Evolutionary conservation across 2,888 invertebrate genomes (phyloP), one percentile per base, ranked within the genome.

Genomic region (Caenorhabditis doughertyi): DNA sequence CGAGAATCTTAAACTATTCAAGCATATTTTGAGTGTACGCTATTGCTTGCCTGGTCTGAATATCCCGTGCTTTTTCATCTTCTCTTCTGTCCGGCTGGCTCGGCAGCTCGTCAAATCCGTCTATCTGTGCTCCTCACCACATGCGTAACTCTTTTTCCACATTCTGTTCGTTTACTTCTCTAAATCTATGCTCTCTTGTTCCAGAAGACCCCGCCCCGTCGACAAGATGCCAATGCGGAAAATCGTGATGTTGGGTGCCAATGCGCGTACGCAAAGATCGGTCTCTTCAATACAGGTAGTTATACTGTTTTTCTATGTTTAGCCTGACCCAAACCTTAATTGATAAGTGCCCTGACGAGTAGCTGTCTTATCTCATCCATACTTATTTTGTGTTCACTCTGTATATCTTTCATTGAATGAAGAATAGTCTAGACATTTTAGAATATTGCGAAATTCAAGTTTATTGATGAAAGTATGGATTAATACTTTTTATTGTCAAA

Each of bases 211-310:
- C 79, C 79, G 72, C 72, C 72, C 67, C 72, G 56, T 58, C 56
- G 58, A 56, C 53, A 53, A 73, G 55, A 79, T 79, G 83, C 68
- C 79, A 16, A 65, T 73, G 74, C 74, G 84, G 74, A 83, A 84
- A 68, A 83, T 86, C 70, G 83, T 84, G 65, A 86, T 86, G 86
- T 80, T 87, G 76, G 87, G 87, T 71, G 81, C 87, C 71, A 73
- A 79, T 51, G 79, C 86, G 56, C 83, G 87, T 32, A 87, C 87
- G 42, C 86, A 86, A 73, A 83, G 87, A 81, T 86, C 86, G 29
- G 84, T 79, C 29, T 87, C 87, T 27, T 83, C 84, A 16, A 80
- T 87, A 49, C 86, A 86, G 85, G 87, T 87, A 32, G 39, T 47
- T 47, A 7, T 35, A 35, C 9, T 35, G 35, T 35, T 35, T 7